phyloP scores from a whole-genome alignment of 2,888 invertebrate genomes.

The Acanthosepion esculentum region DNA sequence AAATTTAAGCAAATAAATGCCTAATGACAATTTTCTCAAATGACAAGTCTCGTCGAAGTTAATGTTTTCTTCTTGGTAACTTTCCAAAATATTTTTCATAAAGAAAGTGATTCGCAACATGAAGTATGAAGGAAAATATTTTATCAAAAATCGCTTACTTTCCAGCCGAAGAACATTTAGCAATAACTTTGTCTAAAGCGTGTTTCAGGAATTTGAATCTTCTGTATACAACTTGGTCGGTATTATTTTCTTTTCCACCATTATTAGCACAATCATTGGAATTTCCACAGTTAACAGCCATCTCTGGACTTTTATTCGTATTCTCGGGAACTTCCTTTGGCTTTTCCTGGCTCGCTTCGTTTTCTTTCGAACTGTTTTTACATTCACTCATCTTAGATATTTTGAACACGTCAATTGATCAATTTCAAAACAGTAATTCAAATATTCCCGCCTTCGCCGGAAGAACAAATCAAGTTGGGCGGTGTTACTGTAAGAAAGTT shows the following conservation, averaged over 20 bases:
- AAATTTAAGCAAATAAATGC: too few species aligned
- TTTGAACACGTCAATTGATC: background rate
- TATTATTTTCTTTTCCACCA: background rate
- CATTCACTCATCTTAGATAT: background rate
- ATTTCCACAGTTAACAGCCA: background rate
- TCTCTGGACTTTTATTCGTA: background rate
- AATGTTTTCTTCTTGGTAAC: too few species aligned
- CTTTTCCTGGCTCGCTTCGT: background rate
- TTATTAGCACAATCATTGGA: background rate
- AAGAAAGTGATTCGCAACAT: too few species aligned
- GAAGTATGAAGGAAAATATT: too few species aligned
- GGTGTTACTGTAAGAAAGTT: background rate
- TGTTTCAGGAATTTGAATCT: background rate
- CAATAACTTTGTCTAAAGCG: background rate
- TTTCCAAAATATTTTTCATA: too few species aligned
- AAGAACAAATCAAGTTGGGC: background rate
- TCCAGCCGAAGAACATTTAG: background rate
- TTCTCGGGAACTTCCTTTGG: background rate
- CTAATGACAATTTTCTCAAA: too few species aligned
- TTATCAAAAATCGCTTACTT: background rate
- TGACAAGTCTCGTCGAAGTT: too few species aligned
- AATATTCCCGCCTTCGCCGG: slow-evolving; percentile 33
- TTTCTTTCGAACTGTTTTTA: background rate
- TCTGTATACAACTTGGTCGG: background rate
- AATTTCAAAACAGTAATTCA: background rate